Percentiles rank a stretch among this genome's conserved stretches.
Evolutionary conservation across 30 jellyfish, hydroid and myxozoan species (phyloP).

Genomic region (Sanderia malayensis): DNA sequence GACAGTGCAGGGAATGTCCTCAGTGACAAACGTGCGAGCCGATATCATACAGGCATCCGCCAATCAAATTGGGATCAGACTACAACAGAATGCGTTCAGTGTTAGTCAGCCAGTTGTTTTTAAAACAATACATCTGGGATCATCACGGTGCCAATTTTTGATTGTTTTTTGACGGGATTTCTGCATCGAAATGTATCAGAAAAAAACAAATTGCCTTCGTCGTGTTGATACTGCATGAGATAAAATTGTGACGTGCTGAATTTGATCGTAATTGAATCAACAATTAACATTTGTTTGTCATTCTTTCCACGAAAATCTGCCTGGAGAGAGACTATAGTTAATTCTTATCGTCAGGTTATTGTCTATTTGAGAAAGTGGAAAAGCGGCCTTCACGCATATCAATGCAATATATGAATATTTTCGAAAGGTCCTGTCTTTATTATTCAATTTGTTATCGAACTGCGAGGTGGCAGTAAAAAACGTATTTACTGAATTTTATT

Average conservation of each 20-base stretch:
- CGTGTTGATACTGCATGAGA: neutral
- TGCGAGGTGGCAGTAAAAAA: too few species aligned
- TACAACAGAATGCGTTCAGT: neutral
- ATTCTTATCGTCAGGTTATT: too few species aligned
- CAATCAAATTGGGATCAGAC: conserved; percentile 12
- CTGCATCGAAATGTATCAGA: neutral
- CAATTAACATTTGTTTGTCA: neutral
- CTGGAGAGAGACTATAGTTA: neutral
- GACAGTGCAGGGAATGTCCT: conserved; percentile 6
- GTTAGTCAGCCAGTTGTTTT: neutral
- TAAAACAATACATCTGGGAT: neutral
- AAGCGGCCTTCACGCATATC: too few species aligned
- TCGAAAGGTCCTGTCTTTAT: too few species aligned
- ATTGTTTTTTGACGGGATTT: neutral
- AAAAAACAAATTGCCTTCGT: neutral
- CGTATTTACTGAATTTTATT: too few species aligned
- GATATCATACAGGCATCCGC: conserved; percentile 10
- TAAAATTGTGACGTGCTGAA: neutral
- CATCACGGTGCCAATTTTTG: neutral
- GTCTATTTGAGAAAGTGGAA: too few species aligned
- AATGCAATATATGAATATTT: conserved; percentile 21
- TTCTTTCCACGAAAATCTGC: neutral
- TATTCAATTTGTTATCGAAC: too few species aligned
- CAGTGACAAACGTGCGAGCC: conserved; percentile 1
- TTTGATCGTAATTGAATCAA: conserved; percentile 1